A percentile compares a stretch with the other conserved stretches of the same genome.
These are phyloP conservation scores for Orchestia grillus DNA, from an alignment of 1,140 invertebrate genomes.

Conservation along the genomic window DNA sequence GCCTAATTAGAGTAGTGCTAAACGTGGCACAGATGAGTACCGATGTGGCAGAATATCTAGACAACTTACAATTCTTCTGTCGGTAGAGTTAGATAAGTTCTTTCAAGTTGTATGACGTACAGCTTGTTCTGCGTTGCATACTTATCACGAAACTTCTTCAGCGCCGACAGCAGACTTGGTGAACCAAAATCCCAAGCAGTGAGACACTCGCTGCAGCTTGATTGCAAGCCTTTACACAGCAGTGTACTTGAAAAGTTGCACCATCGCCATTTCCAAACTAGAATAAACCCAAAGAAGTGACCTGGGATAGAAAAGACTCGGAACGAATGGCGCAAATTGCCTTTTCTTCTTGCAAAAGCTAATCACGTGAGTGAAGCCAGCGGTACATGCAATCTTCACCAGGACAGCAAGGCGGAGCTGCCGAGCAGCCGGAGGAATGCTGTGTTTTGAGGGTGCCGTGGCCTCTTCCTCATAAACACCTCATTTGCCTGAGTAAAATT, in stretches of 20 bases:
- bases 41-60: too few species aligned
- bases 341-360: background rate
- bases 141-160: too few species aligned
- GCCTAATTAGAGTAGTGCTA: too few species aligned
- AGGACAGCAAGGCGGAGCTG: background rate
- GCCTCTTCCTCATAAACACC: background rate
- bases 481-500: background rate
- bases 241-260: background rate
- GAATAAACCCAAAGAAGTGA: background rate
- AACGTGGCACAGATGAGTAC: too few species aligned
- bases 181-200: too few species aligned
- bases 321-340: background rate
- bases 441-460: background rate
- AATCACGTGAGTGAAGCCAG: background rate
- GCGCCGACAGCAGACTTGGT: background rate
- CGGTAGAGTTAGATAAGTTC: too few species aligned
- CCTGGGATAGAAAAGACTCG: background rate
- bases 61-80: too few species aligned
- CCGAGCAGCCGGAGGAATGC: background rate
- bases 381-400: background rate
- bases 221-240: background rate
- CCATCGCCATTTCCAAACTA: background rate
- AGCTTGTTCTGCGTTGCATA: too few species aligned
- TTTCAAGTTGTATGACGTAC: too few species aligned
- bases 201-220: too few species aligned